Evolutionary conservation across 2,113 vertebrate species (phyloP).

Genomic region (Marmota flaviventris): DNA sequence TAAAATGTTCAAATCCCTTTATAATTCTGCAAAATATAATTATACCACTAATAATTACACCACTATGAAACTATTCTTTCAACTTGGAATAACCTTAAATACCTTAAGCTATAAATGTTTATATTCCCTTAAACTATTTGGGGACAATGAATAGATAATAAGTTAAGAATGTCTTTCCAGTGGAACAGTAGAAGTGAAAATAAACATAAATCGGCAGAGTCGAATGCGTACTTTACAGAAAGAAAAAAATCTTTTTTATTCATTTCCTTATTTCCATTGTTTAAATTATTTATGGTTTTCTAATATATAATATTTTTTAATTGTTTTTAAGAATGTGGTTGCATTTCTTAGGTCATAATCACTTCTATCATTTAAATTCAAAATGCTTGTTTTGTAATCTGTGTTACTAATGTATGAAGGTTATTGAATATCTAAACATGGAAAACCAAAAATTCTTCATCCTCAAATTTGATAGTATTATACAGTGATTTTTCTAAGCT

Average conservation of each 20-base stretch:
- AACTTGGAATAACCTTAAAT: constrained; percentile 45
- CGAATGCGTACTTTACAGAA: constrained; percentile 18
- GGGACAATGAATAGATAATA: neutral
- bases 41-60: constrained; percentile 56
- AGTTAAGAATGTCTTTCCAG: neutral
- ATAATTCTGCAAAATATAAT: constrained; percentile 30
- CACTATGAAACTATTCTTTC: neutral
- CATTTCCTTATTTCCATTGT: constrained; percentile 36
- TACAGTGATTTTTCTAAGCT: constrained; percentile 55
- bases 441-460: neutral
- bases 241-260: constrained; percentile 9
- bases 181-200: neutral
- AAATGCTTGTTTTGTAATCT: constrained; percentile 58
- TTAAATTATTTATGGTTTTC: constrained; percentile 70
- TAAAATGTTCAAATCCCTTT: constrained; percentile 29
- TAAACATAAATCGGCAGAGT: neutral
- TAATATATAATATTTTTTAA: constrained; percentile 23
- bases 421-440: constrained; percentile 63
- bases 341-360: constrained; percentile 30
- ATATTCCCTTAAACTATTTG: neutral
- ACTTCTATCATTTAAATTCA: constrained; percentile 57
- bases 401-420: constrained; percentile 47
- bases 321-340: constrained; percentile 42
- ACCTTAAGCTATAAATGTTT: constrained; percentile 34
- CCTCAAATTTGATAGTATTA: constrained; percentile 67